Base-by-base conservation (phyloP, 1,140 invertebrate species). In the Notospermus geniculatus region DNA sequence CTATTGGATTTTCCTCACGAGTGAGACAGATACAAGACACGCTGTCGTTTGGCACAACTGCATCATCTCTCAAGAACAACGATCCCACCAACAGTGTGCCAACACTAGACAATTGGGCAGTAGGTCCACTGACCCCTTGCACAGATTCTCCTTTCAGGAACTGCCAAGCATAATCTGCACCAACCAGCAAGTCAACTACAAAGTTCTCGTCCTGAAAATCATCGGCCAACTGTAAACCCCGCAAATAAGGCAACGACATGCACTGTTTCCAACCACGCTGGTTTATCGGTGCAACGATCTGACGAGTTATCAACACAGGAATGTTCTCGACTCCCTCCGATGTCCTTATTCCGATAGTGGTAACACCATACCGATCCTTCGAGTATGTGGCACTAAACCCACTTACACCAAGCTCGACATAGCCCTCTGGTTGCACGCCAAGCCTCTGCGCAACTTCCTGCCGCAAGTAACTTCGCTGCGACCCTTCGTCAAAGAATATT, bases 151-250 rank as follows among this genome's bases (percentile, higher is more conserved):
- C 46, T 27, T 50, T 27, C 5, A 50, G n/a, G 39, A 50, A 50
- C 46, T 7, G 4, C n/a, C 25, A 50, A 50, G 46, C 46, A 50
- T 9, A 50, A 50, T 50, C 46, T 5, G n/a, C 19, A 5, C 46
- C 46, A n/a, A 50, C 9, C 46, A 50, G 46, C 19, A 50, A 23
- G 9, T 50, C 46, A 27, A 50, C 46, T 7, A n/a, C n/a, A 9
- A 50, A 50, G 9, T 50, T n/a, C 46, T n/a, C n/a, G 4, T 27
- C 46, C n/a, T 27, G n/a, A n/a, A 50, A 50, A 50, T 27, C 25
- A 27, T 50, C 46, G 19, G 46, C 46, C n/a, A 50, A 50, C 25
- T 50, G 5, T n/a, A 50, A n/a, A 50, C 25, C 25, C 46, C 5
- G 5, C 5, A 50, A 4, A 50, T 50, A n/a, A 7, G 46, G 46